Evolutionary conservation across 2,888 invertebrate genomes (phyloP).

Genomic region (Ennomos erosarius): DNA sequence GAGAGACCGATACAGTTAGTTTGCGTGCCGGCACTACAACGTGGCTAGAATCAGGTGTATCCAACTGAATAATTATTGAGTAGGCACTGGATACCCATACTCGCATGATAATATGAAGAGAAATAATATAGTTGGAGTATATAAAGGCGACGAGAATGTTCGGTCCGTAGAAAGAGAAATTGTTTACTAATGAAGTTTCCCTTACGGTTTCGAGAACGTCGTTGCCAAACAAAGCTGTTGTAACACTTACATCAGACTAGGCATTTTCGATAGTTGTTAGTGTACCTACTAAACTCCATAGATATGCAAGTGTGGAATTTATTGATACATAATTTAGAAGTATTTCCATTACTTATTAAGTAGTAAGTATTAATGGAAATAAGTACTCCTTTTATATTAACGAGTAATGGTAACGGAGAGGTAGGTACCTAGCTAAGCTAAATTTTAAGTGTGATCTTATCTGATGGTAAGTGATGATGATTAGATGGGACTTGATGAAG

Average conservation of each 20-base stretch:
- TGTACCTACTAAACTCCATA: too few relatives aligned
- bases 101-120: conserved; percentile 61
- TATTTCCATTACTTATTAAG: too few relatives aligned
- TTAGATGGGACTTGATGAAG: too few relatives aligned
- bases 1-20: conserved; percentile 77
- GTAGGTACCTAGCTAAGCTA: too few relatives aligned
- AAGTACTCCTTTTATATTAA: too few relatives aligned
- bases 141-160: conserved; percentile 50
- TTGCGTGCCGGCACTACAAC: conserved; percentile 73
- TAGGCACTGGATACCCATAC: conserved; percentile 40
- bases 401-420: too few relatives aligned
- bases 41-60: conserved; percentile 74
- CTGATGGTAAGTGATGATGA: too few relatives aligned
- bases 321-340: too few relatives aligned
- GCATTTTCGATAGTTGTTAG: conserved; percentile 24
- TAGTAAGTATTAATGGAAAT: too few relatives aligned
- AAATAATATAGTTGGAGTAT: conserved; percentile 55
- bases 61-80: conserved; percentile 60
- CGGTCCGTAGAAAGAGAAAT: conserved; percentile 65
- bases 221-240: conserved; percentile 36
- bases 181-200: conserved; percentile 62
- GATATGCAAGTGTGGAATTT: too few relatives aligned
- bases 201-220: conserved; percentile 38
- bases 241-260: conserved; percentile 39
- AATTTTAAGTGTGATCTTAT: too few relatives aligned